Percentiles rank a stretch among this genome's conserved stretches.
These are phyloP conservation scores for Carabus problematicus DNA, from an alignment of 2,888 invertebrate genomes.

Conservation along the genomic window DNA sequence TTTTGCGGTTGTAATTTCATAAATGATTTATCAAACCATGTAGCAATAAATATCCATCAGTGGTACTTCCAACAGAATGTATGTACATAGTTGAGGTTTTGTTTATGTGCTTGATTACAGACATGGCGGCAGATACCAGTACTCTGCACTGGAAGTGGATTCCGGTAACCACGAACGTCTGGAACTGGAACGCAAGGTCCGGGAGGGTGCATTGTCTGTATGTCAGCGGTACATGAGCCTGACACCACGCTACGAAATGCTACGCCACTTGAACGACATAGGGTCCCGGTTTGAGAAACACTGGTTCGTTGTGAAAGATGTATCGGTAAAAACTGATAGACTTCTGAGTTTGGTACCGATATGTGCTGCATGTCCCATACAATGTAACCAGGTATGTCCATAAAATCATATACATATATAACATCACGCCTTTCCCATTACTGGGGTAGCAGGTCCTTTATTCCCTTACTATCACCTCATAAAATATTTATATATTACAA, in stretches of 20 bases:
- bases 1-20: no score
- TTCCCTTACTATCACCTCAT: no score
- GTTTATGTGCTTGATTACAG: slow-evolving; percentile 66
- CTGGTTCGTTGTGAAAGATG: slow-evolving; percentile 90
- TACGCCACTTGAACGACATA: slow-evolving; percentile 80
- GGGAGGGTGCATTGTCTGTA: slow-evolving; percentile 71
- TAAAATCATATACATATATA: no score
- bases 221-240: slow-evolving; percentile 70
- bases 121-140: slow-evolving; percentile 67
- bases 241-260: slow-evolving; percentile 76
- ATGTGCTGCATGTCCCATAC: slow-evolving; percentile 71
- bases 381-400: slow-evolving; percentile 56
- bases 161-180: slow-evolving; percentile 67
- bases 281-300: slow-evolving; percentile 87
- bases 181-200: slow-evolving; percentile 69
- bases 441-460: no score
- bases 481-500: no score
- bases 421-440: no score
- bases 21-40: no score
- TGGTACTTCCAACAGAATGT: no score
- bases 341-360: slow-evolving; percentile 76
- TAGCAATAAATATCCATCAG: no score
- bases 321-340: slow-evolving; percentile 78
- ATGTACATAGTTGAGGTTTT: neutral
- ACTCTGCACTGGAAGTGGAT: slow-evolving; percentile 69